Conservation (phyloP, 1,140 invertebrate species). For the Drosophila tropicalis region DNA sequence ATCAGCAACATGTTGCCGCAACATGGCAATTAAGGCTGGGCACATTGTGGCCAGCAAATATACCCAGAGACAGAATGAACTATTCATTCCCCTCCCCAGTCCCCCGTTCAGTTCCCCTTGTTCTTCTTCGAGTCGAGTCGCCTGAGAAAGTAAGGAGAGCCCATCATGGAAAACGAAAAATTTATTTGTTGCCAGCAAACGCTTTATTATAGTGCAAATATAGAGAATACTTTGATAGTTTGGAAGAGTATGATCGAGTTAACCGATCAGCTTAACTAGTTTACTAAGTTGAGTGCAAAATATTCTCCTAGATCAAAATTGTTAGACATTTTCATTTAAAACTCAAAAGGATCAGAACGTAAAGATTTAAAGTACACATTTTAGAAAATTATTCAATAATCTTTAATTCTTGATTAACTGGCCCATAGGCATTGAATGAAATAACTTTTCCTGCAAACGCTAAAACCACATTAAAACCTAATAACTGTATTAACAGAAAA, state of each 20-base stretch:
- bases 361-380: too few species aligned
- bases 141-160: conserved; percentile 28
- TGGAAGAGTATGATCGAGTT: conserved; percentile 25
- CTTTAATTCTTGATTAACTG: too few species aligned
- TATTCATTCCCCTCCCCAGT: background rate
- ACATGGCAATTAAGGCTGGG: conserved; percentile 77
- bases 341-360: too few species aligned
- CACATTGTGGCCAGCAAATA: conserved; percentile 8
- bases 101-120: background rate
- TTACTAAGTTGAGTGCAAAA: background rate
- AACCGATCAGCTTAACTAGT: background rate
- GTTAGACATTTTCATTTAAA: too few species aligned
- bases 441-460: too few species aligned
- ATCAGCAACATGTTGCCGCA: conserved; percentile 79
- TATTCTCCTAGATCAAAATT: too few species aligned
- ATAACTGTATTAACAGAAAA: too few species aligned
- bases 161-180: conserved; percentile 42
- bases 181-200: conserved; percentile 71
- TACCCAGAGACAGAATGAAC: background rate
- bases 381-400: too few species aligned
- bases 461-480: too few species aligned
- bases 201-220: conserved; percentile 55
- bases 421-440: too few species aligned
- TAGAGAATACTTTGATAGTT: conserved; percentile 20
- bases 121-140: background rate